A percentile compares a stretch with the other conserved stretches of the same genome.
These are phyloP conservation scores for Ascaphus truei DNA, from an alignment of 2,113 vertebrate genomes.

Conservation along the genomic window DNA sequence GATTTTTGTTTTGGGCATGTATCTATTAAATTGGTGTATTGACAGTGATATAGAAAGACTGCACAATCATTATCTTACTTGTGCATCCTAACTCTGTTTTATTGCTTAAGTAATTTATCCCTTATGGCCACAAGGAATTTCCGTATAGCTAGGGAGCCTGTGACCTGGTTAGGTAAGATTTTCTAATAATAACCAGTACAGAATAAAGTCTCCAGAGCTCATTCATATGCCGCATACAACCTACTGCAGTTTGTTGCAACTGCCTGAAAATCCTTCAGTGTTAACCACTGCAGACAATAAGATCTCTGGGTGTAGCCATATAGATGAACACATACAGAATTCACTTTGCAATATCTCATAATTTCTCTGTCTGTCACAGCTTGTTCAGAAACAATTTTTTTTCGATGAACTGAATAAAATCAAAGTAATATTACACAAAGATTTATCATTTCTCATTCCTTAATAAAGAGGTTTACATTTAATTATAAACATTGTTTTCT, in stretches of 20 bases:
- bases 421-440: no score
- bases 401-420: no score
- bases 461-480: neutral
- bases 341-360: neutral
- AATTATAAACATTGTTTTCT: neutral
- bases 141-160: neutral
- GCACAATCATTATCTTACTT: neutral
- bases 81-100: conserved; percentile 10
- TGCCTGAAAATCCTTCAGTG: neutral
- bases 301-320: neutral
- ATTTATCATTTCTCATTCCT: no score
- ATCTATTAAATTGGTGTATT: no score
- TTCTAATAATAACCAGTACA: conserved; percentile 18
- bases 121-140: neutral
- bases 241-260: conserved; percentile 4
- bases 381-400: no score
- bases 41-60: neutral
- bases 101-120: conserved; percentile 26
- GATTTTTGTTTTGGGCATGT: no score
- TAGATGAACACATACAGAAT: neutral
- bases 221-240: neutral
- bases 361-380: conserved; percentile 4
- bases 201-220: neutral
- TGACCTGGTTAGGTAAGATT: conserved; percentile 27
- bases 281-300: neutral